Evolutionary conservation across 2,113 vertebrate genomes (phyloP), one percentile per base, ranked within the genome.

Genomic region (Thamnophis sirtalis): DNA sequence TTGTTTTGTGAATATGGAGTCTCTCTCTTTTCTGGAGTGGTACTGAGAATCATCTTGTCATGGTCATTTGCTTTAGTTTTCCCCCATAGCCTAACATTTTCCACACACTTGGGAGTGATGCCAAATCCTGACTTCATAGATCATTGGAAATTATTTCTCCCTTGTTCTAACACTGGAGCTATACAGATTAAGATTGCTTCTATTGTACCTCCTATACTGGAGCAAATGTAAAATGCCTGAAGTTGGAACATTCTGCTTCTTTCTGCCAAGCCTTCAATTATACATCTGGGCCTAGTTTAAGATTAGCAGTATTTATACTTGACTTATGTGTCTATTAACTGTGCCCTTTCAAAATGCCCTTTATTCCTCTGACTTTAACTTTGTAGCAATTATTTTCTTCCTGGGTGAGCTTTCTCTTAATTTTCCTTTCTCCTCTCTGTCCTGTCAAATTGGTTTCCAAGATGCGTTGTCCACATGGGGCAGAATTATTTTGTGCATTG

Each of bases 111-210:
- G 28, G 73, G 73, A 92, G 48, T n/a, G 50, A 9, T 26, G 91
- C 91, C 91, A 88, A 92, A 63, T 22, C 60, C 55, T 89, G 43
- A 86, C 55, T 51, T 89, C 88, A 86, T 92, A 86, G 43, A 63
- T 88, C 89, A 86, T 33, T 53, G 24, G 73, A 89, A 89, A 92
- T 89, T 86, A 53, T 89, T 92, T 89, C 80, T 92, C 48, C 54
- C 80, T 89, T 89, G 73, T 89, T 63, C 53, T 89, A 17, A 60
- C 53, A 84, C 9, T 15, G 38, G 43, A 54, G 43, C 43, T 22
- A 28, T 48, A 38, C 73, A 60, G 9, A 60, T 60, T 55, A 89
- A 22, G 48, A 49, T 50, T 11, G 48, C n/a, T 60, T 22, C 48
- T 54, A 24, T 92, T 89, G 80, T 89, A 53, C 38, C 48, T 89